These are phyloP conservation scores for Capromys pilorides DNA, from an alignment of 2,797 vertebrate genomes.

Conservation along the genomic window DNA sequence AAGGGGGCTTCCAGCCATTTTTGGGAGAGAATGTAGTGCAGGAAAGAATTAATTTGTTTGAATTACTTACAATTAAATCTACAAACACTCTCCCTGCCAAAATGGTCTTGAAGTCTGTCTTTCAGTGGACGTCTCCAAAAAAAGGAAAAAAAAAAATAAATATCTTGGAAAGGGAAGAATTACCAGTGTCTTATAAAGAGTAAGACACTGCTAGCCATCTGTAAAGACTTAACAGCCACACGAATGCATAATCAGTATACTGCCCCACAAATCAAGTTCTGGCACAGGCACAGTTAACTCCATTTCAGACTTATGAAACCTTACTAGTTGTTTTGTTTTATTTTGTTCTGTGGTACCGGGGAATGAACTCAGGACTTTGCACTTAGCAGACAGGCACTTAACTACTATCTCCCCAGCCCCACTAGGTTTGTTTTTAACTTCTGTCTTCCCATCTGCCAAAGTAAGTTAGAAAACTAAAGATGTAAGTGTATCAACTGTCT, in stretches of 20 bases:
- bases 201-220: background rate
- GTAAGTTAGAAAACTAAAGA: background rate
- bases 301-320: slow-evolving; percentile 40
- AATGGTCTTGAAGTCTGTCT: slow-evolving; percentile 45
- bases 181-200: slow-evolving; percentile 34
- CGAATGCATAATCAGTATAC: background rate
- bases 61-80: slow-evolving; percentile 48
- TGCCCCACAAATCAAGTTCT: slow-evolving; percentile 39
- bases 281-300: background rate
- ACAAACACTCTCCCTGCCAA: slow-evolving; percentile 52
- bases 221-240: background rate
- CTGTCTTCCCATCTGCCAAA: background rate
- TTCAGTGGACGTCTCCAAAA: background rate
- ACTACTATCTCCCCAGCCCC: too few relatives aligned
- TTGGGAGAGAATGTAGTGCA: background rate
- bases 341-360: too few relatives aligned
- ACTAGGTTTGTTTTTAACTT: background rate
- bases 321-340: background rate
- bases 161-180: slow-evolving; percentile 28
- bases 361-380: too few relatives aligned
- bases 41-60: slow-evolving; percentile 69
- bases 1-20: slow-evolving; percentile 28
- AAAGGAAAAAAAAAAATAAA: background rate
- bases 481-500: background rate
- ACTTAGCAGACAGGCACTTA: too few relatives aligned